phyloP scores from a whole-genome alignment of 2,888 invertebrate species.

The Entomobrya proxima region DNA sequence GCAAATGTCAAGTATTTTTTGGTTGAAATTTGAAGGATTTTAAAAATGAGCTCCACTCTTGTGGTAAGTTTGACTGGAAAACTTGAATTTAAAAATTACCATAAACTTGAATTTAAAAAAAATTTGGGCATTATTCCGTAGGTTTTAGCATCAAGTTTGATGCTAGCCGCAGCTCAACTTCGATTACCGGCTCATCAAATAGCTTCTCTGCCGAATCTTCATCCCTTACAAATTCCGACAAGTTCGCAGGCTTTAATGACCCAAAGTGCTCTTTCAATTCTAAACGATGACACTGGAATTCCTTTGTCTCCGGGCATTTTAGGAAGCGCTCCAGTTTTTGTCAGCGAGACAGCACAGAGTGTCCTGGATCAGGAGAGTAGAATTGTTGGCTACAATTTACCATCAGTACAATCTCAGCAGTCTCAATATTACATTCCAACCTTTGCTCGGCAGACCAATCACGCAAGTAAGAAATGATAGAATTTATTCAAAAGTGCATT shows the following conservation, averaged over 20 bases:
- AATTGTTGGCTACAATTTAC: conserved; percentile 32
- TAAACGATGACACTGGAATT: background rate
- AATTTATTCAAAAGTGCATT: too few species aligned
- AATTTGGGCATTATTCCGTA: background rate
- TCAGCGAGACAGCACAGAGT: conserved; percentile 10
- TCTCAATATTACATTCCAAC: background rate
- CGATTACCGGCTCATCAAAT: conserved; percentile 14
- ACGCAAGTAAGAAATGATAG: too few species aligned
- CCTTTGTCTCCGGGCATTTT: conserved; percentile 4
- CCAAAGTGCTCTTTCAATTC: conserved; percentile 30
- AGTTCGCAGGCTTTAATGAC: conserved; percentile 19
- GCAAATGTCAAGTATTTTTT: background rate
- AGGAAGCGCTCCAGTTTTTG: background rate
- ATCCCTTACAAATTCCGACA: background rate
- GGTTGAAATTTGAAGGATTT: background rate
- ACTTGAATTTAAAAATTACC: background rate
- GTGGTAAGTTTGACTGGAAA: conserved; percentile 35
- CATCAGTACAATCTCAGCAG: background rate
- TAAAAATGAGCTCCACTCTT: conserved; percentile 29
- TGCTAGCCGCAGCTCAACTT: conserved; percentile 53
- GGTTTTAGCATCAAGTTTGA: conserved; percentile 58
- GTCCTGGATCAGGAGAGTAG: conserved; percentile 48
- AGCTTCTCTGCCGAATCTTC: background rate
- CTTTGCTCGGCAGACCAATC: too few species aligned
- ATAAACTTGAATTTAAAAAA: background rate